Evolutionary conservation across 2,888 invertebrate species (phyloP).

Genomic region (Drosophila subquinaria): DNA sequence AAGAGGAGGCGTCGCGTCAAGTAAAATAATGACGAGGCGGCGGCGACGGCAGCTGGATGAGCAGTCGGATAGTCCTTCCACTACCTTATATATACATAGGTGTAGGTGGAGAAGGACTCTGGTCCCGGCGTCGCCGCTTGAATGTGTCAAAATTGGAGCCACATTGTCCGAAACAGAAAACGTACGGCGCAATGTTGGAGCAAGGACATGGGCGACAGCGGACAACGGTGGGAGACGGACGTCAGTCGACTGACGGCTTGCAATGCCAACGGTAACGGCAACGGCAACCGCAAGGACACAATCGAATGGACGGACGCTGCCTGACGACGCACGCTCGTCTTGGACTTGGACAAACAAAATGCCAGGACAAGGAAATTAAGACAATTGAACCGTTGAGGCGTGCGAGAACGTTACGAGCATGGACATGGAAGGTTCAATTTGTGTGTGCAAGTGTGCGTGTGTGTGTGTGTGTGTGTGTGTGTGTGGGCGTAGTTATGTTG

Average conservation of each 20-base stretch:
- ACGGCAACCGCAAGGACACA: slow-evolving; percentile 49
- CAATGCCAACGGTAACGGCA: slow-evolving; percentile 53
- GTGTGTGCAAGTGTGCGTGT: slow-evolving; percentile 17
- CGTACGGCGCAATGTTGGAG: slow-evolving; percentile 65
- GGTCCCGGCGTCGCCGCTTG: slow-evolving; percentile 74
- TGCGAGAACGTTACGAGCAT: slow-evolving; percentile 65
- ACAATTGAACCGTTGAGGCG: slow-evolving; percentile 83
- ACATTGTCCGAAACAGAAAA: slow-evolving; percentile 84
- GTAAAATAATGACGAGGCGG: slow-evolving; percentile 59
- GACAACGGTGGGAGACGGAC: slow-evolving; percentile 24
- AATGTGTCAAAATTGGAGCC: slow-evolving; percentile 85
- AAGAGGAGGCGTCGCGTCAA: slow-evolving; percentile 3
- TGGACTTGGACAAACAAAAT: slow-evolving; percentile 76
- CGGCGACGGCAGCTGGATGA: slow-evolving; percentile 15
- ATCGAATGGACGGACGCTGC: slow-evolving; percentile 35
- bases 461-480: slow-evolving; percentile 25
- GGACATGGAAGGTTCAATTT: slow-evolving; percentile 30
- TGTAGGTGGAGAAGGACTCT: slow-evolving; percentile 20
- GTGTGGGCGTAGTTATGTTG: slow-evolving; percentile 72
- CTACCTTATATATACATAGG: not conserved
- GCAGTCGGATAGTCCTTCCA: slow-evolving; percentile 3
- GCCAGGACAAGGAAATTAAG: slow-evolving; percentile 82
- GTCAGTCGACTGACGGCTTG: slow-evolving; percentile 62
- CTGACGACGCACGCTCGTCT: slow-evolving; percentile 56
- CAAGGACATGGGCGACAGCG: slow-evolving; percentile 40